Percentiles rank a stretch among this genome's conserved stretches.
Conservation (phyloP, 2,888 invertebrate species). For the Tenthredo livida region DNA sequence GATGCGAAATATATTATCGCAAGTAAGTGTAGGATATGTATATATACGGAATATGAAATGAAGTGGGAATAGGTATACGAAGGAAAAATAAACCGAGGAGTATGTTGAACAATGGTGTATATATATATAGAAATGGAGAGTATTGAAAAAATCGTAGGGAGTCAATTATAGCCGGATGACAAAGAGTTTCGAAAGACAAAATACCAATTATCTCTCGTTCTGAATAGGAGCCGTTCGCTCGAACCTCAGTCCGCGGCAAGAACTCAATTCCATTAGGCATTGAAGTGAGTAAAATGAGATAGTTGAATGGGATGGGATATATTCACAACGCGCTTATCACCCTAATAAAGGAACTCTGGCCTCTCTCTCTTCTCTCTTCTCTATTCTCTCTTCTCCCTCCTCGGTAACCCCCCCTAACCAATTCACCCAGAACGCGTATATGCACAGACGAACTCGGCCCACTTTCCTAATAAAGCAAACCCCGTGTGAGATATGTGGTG, state of each 20-base stretch:
- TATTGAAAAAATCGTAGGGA: conserved; percentile 65
- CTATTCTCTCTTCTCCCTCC: not conserved
- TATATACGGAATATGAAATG: not conserved
- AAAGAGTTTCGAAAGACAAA: conserved; percentile 73
- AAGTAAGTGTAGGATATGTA: not conserved
- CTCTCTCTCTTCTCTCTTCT: conserved; percentile 15
- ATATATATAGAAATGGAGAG: not conserved
- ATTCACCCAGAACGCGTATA: conserved; percentile 17
- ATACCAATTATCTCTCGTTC: conserved; percentile 71
- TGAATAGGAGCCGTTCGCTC: conserved; percentile 57
- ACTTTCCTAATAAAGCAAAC: conserved; percentile 40
- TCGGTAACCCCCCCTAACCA: not conserved
- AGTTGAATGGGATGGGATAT: conserved; percentile 54
- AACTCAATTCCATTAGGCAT: conserved; percentile 75
- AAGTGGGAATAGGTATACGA: not conserved
- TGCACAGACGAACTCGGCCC: conserved; percentile 12
- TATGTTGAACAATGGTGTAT: not conserved
- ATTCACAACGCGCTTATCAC: conserved; percentile 73
- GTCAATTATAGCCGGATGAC: conserved; percentile 71
- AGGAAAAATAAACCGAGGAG: not conserved
- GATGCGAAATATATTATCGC: too few relatives aligned
- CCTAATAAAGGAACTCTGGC: conserved; percentile 69
- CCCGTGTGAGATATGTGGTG: conserved; percentile 34
- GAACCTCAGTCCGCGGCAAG: conserved; percentile 56
- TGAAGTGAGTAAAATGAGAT: conserved; percentile 74